These are phyloP conservation scores for Remorina albescens DNA, from an alignment of 2,797 vertebrate genomes.

Conservation along the genomic window DNA sequence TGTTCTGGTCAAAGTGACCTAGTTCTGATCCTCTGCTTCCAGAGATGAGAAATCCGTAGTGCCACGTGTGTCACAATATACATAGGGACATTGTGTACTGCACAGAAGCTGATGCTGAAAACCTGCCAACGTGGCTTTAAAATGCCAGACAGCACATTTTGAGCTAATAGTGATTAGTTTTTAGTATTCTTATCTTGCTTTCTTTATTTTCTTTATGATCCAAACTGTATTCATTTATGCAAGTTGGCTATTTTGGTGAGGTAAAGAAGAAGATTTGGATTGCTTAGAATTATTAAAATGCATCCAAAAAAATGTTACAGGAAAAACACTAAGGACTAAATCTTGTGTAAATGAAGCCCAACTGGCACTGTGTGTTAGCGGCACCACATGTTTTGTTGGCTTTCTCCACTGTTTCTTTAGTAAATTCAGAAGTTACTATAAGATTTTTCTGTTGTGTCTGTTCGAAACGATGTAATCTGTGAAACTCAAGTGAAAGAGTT, in stretches of 20 bases:
- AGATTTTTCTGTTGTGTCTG: conserved; percentile 12
- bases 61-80: background rate
- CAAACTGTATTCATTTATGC: background rate
- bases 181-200: background rate
- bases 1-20: background rate
- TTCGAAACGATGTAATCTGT: conserved; percentile 20
- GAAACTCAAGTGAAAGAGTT: conserved; percentile 4
- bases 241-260: background rate
- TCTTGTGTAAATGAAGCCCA: conserved; percentile 1
- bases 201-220: background rate
- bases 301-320: background rate
- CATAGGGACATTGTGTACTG: background rate
- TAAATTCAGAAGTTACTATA: background rate
- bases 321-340: background rate
- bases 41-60: background rate
- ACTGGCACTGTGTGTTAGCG: background rate
- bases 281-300: conserved; percentile 2
- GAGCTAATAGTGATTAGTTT: background rate
- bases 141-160: background rate
- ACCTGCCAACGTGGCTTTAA: background rate
- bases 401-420: background rate
- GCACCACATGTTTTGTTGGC: conserved; percentile 13
- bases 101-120: background rate
- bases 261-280: conserved; percentile 4
- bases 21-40: background rate